A percentile compares a stretch with the other conserved stretches of the same genome.
Conservation (phyloP, 2,888 invertebrate genomes). For the Lacanobia oleracea region DNA sequence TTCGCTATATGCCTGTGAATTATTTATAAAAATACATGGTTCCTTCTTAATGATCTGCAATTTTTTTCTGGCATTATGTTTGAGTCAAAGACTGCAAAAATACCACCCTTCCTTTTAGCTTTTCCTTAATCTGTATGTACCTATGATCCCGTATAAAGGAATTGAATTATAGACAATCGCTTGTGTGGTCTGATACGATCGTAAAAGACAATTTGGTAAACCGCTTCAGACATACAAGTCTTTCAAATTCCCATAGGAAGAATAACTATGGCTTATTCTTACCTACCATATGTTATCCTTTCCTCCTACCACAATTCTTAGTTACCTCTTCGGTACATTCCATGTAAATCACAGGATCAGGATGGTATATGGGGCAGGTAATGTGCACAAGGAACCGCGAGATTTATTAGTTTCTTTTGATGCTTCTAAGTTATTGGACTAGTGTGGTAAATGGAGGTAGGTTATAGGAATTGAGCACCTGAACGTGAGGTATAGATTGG, state of each 20-base stretch:
- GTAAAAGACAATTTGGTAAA: no score
- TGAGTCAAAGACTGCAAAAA: no score
- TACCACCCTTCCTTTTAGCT: no score
- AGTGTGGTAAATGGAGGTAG: conserved; percentile 1
- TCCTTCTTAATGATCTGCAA: no score
- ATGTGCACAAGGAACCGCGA: conserved; percentile 12
- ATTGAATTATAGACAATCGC: no score
- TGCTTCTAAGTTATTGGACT: conserved; percentile 39
- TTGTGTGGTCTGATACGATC: no score
- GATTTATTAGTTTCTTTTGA: conserved; percentile 51
- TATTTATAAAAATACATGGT: background rate
- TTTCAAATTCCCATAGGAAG: no score
- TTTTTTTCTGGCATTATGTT: no score
- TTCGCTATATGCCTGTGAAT: no score
- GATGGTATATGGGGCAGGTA: conserved; percentile 25
- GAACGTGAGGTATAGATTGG: conserved; percentile 5
- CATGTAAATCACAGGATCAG: conserved; percentile 23
- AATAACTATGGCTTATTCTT: background rate
- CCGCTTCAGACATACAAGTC: no score
- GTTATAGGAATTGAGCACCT: conserved; percentile 18
- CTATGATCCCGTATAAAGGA: no score
- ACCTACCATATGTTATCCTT: background rate
- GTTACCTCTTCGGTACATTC: background rate
- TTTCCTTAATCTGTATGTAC: no score
- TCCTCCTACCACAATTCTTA: background rate